Percentiles rank a stretch among this genome's conserved stretches.
These are phyloP conservation scores for Philaethria dido DNA, from an alignment of 2,888 invertebrate genomes.

Conservation along the genomic window DNA sequence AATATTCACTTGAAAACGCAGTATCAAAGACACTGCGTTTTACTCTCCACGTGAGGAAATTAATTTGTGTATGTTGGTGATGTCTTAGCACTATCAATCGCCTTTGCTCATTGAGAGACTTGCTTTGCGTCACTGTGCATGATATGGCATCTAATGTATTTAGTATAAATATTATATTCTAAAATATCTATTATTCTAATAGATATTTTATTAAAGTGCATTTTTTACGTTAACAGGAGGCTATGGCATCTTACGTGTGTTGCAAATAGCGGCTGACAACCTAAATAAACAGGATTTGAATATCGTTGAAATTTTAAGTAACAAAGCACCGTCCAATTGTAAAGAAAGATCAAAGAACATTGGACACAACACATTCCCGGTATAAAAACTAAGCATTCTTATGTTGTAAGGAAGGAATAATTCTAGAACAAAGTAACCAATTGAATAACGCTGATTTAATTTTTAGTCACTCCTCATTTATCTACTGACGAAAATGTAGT, in stretches of 20 bases:
- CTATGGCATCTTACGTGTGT: slow-evolving; percentile 46
- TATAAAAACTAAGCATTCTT: slow-evolving; percentile 12
- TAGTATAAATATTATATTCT: no score
- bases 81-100: no score
- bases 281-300: slow-evolving; percentile 48
- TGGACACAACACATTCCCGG: background rate
- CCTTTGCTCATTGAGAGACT: no score
- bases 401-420: slow-evolving; percentile 35
- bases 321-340: slow-evolving; percentile 19
- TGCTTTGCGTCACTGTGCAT: no score
- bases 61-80: no score
- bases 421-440: slow-evolving; percentile 38
- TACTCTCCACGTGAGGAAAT: no score
- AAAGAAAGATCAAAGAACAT: background rate
- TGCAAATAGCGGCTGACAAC: slow-evolving; percentile 57
- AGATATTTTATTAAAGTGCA: no score
- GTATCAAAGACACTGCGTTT: no score
- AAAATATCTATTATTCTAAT: no score
- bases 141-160: no score
- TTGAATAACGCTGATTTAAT: slow-evolving; percentile 45
- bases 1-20: no score
- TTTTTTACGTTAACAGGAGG: slow-evolving; percentile 43
- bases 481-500: slow-evolving; percentile 49
- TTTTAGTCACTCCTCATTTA: slow-evolving; percentile 47
- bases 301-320: slow-evolving; percentile 48